Evolutionary conservation across 2,113 vertebrate species (phyloP), one percentile per base, ranked within the genome.

Genomic region (Pseudonaja textilis): DNA sequence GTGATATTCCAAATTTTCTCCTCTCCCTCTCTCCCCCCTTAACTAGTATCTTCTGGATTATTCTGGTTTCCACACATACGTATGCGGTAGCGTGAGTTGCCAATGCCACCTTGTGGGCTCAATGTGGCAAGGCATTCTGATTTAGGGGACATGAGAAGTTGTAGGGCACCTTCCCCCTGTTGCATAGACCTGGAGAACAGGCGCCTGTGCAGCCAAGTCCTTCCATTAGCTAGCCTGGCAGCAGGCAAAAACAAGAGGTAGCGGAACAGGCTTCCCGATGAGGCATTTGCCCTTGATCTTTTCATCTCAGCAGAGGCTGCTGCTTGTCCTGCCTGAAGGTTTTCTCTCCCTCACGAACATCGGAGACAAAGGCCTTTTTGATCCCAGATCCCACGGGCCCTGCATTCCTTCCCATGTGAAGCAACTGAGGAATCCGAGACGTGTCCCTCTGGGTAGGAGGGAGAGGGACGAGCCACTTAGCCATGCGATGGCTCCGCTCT

Each of bases 361-460:
- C 7, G 14, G 54, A 93, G 81, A 93, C 92, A 93, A 90, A 93
- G 18, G 92, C n/a, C 61, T 90, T 87, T 90, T 93, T 56, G 47
- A 90, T 57, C n/a, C n/a, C 45, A 87, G 23, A 81, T 87, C 92
- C 92, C 92, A 93, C 92, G 1, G 89, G 11, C 89, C 52, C 25
- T n/a, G 81, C 92, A 93, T 93, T 93, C 92, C 56, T 93, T 90
- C n/a, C 47, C 81, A 42, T 87, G 69, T 86, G 92, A 96, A 90
- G 96, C 97, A 96, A 97, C 97, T 97, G 94, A 96, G 96, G 98
- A 98, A 98, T 98, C 95, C 11, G 1, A 92, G 95, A 96, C 94
- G 95, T 1, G 90, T 95, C 61, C 6, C 7, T 12, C 59, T 91
- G 93, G n/a, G 2, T 2, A 0, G 14, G 39, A 64, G 39, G 93